Evolutionary conservation across 2,797 vertebrate genomes (phyloP).

Genomic region (Remorina albescens): DNA sequence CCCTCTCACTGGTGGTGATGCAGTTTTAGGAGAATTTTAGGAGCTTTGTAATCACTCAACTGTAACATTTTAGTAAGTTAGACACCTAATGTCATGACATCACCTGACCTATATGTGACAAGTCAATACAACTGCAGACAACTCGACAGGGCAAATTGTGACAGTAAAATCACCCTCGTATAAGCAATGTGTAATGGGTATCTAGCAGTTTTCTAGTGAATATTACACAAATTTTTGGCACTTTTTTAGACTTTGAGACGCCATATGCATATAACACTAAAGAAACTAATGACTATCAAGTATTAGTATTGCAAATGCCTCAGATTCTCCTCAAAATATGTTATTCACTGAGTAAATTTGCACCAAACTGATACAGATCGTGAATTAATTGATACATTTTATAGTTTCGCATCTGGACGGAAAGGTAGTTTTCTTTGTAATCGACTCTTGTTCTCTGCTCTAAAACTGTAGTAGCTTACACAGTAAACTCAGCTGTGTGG

Average conservation of each 20-base stretch:
- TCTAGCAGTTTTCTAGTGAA: slow-evolving; percentile 16
- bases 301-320: too few species aligned
- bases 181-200: not conserved
- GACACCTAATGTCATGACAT: slow-evolving; percentile 25
- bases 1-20: not conserved
- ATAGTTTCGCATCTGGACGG: too few species aligned
- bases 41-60: slow-evolving; percentile 25
- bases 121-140: slow-evolving; percentile 18
- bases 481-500: too few species aligned
- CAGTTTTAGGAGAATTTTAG: slow-evolving; percentile 25
- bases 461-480: too few species aligned
- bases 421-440: too few species aligned
- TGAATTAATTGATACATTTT: too few species aligned
- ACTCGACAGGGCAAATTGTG: not conserved
- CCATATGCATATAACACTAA: slow-evolving; percentile 24
- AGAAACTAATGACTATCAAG: slow-evolving; percentile 1
- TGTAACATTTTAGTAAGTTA: slow-evolving; percentile 23
- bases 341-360: too few species aligned
- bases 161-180: not conserved
- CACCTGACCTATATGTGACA: slow-evolving; percentile 23
- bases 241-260: slow-evolving; percentile 47
- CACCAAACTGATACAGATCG: too few species aligned
- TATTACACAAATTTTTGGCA: slow-evolving; percentile 6
- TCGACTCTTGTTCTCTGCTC: too few species aligned
- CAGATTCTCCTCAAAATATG: too few species aligned